Conservation (phyloP, 2,888 invertebrate genomes). For the Andrena bucephala region DNA sequence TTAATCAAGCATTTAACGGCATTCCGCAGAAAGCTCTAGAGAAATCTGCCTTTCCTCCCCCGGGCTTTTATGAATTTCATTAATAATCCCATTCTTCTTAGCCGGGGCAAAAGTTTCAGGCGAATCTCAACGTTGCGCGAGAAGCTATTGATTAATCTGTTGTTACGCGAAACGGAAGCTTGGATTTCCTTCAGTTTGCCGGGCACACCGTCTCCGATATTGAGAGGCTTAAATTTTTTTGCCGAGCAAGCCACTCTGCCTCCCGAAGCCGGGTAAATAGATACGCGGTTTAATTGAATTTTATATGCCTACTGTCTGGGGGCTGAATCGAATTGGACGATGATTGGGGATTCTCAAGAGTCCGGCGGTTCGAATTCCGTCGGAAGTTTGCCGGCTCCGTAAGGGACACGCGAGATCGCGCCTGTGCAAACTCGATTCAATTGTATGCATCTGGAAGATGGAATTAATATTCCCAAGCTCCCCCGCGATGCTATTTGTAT, state of each 20-base stretch:
- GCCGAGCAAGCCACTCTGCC: neutral
- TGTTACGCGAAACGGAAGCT: neutral
- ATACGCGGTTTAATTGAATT: neutral
- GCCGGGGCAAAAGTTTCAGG: neutral
- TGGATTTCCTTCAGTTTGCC: neutral
- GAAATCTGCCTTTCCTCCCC: no score
- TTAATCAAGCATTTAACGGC: neutral
- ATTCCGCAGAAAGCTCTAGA: no score
- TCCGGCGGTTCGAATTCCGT: no score
- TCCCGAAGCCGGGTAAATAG: neutral
- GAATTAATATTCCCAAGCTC: neutral
- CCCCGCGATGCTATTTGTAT: neutral
- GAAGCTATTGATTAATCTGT: neutral
- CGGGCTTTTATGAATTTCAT: no score
- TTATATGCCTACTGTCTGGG: neutral
- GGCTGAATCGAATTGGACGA: no score
- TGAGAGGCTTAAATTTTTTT: slow-evolving; percentile 5
- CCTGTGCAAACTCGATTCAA: neutral
- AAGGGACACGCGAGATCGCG: no score
- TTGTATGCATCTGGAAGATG: neutral
- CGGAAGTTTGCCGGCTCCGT: no score
- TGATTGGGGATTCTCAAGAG: no score
- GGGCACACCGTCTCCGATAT: neutral
- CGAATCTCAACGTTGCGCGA: neutral
- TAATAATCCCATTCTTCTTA: no score